A percentile compares a stretch with the other conserved stretches of the same genome.
These are phyloP conservation scores for Lasioglossum villosulum DNA, from an alignment of 2,888 invertebrate species.

Conservation along the genomic window DNA sequence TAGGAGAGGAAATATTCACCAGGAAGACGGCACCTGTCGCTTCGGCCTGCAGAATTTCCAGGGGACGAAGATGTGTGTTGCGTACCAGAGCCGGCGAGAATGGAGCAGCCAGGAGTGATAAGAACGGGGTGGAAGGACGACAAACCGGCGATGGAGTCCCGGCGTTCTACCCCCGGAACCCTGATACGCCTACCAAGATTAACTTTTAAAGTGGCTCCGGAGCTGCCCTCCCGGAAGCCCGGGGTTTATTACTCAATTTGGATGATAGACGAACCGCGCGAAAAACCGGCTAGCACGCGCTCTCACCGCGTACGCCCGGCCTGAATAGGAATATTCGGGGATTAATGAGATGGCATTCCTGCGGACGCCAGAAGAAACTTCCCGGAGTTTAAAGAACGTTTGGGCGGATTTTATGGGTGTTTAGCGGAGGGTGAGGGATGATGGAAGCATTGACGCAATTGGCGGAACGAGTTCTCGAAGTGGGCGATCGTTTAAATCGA, in stretches of 20 bases:
- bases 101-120: constrained; percentile 36
- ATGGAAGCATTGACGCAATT: background rate
- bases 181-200: constrained; percentile 74
- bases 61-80: constrained; percentile 47
- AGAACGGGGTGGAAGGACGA: constrained; percentile 44
- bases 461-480: background rate
- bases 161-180: constrained; percentile 22
- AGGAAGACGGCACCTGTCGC: constrained; percentile 51
- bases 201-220: constrained; percentile 78
- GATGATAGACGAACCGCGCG: constrained; percentile 78
- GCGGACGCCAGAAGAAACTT: constrained; percentile 39
- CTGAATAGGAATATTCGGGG: constrained; percentile 55
- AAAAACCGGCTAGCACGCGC: constrained; percentile 31
- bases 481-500: background rate
- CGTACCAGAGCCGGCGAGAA: constrained; percentile 41
- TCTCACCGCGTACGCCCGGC: constrained; percentile 27
- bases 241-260: constrained; percentile 81
- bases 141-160: constrained; percentile 60
- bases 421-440: background rate
- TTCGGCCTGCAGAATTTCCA: constrained; percentile 34
- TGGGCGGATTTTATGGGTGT: constrained; percentile 11
- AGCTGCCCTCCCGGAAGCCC: constrained; percentile 57
- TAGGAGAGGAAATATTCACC: constrained; percentile 49
- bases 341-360: constrained; percentile 53
- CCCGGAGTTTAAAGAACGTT: constrained; percentile 8